Evolutionary conservation across 2,797 vertebrate species (phyloP).

Genomic region (Sebastes melanostomus): DNA sequence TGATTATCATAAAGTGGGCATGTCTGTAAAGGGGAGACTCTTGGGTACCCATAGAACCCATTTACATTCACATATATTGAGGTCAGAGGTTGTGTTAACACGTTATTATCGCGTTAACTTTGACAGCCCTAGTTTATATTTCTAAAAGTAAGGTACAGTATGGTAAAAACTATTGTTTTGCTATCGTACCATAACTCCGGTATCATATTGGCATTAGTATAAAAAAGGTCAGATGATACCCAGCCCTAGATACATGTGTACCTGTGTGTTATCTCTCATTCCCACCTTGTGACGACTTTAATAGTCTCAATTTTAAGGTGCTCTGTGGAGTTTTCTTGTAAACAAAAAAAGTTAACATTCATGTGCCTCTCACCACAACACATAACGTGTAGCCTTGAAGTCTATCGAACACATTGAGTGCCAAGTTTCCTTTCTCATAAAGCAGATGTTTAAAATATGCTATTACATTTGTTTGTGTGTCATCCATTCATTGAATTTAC

Average conservation of each 20-base stretch:
- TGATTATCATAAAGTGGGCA: too few species aligned
- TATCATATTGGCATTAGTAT: not conserved
- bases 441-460: not conserved
- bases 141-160: not conserved
- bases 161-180: not conserved
- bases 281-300: not conserved
- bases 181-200: not conserved
- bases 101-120: too few species aligned
- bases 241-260: not conserved
- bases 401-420: not conserved
- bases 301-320: not conserved
- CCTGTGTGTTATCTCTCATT: not conserved
- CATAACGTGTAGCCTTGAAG: not conserved
- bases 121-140: too few species aligned
- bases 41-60: too few species aligned
- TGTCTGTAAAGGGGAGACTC: too few species aligned
- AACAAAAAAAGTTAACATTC: not conserved
- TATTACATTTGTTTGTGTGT: not conserved
- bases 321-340: not conserved
- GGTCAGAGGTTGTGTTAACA: too few species aligned
- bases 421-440: not conserved
- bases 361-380: not conserved
- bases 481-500: not conserved
- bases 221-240: not conserved
- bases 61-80: too few species aligned